Conservation (phyloP, 2,888 invertebrate species). For the Hypolimnas misippus region DNA sequence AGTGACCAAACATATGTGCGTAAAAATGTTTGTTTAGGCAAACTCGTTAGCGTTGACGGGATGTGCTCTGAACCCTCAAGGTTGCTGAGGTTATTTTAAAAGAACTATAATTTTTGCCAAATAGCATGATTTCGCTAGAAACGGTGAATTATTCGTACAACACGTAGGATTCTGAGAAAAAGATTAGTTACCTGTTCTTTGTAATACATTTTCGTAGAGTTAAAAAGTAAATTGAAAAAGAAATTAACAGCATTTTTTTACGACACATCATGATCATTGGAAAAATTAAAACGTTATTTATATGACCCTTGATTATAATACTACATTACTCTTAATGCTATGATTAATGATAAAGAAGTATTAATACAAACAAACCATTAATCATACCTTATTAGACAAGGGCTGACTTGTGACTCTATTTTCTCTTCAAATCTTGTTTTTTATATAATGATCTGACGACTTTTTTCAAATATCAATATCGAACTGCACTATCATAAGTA, state of each 20-base stretch:
- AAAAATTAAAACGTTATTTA: too few species aligned
- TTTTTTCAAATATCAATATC: background rate
- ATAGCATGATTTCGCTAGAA: constrained; percentile 30
- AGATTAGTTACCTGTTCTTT: background rate
- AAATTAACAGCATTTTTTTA: too few species aligned
- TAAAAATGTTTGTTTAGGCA: constrained; percentile 79
- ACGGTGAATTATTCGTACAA: constrained; percentile 13
- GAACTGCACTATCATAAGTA: constrained; percentile 1
- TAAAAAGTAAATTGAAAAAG: too few species aligned
- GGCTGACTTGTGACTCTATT: too few species aligned
- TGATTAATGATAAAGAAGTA: too few species aligned
- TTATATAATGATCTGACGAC: background rate
- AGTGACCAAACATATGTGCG: constrained; percentile 71
- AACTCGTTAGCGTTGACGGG: constrained; percentile 77
- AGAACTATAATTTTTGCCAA: constrained; percentile 35
- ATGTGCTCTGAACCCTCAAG: constrained; percentile 80
- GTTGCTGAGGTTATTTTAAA: constrained; percentile 69
- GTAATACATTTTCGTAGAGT: too few species aligned
- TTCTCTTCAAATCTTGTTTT: too few species aligned
- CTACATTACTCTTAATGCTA: too few species aligned
- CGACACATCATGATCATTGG: too few species aligned
- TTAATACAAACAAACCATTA: too few species aligned
- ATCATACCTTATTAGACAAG: too few species aligned
- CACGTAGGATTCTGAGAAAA: background rate
- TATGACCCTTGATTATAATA: too few species aligned